Conservation (phyloP, 2,113 vertebrate genomes). For the Connochaetes taurinus region DNA sequence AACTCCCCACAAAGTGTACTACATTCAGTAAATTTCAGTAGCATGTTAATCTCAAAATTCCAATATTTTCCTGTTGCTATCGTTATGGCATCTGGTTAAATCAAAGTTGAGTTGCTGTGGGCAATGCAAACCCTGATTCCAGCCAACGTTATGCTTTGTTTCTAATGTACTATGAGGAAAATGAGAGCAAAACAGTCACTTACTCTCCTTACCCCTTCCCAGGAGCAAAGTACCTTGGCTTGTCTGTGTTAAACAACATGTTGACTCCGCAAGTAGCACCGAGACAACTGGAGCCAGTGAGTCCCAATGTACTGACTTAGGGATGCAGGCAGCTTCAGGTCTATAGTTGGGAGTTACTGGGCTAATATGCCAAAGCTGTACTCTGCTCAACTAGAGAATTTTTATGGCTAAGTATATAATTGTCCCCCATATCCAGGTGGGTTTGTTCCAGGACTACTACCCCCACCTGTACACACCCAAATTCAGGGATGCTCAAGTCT, state of each 20-base stretch:
- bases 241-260: conserved; percentile 45
- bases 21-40: conserved; percentile 49
- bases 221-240: conserved; percentile 16
- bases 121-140: conserved; percentile 3
- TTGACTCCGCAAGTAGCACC: conserved; percentile 55
- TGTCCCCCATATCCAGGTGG: neutral
- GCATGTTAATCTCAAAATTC: conserved; percentile 50
- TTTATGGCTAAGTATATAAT: conserved; percentile 23
- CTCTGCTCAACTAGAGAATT: conserved; percentile 57
- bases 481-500: neutral
- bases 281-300: conserved; percentile 37
- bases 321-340: conserved; percentile 20
- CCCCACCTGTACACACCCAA: neutral
- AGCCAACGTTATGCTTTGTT: conserved; percentile 45
- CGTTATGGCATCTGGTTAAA: conserved; percentile 64
- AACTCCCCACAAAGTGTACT: conserved; percentile 39
- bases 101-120: conserved; percentile 51
- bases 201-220: neutral
- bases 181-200: conserved; percentile 20
- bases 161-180: conserved; percentile 26
- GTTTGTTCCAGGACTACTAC: neutral
- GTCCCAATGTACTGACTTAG: conserved; percentile 35
- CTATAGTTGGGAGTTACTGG: conserved; percentile 34
- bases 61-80: conserved; percentile 62
- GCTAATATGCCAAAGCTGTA: neutral